Evolutionary conservation across 2,113 vertebrate species (phyloP), one percentile per base, ranked within the genome.

Genomic region (Cochlearius cochlearius): DNA sequence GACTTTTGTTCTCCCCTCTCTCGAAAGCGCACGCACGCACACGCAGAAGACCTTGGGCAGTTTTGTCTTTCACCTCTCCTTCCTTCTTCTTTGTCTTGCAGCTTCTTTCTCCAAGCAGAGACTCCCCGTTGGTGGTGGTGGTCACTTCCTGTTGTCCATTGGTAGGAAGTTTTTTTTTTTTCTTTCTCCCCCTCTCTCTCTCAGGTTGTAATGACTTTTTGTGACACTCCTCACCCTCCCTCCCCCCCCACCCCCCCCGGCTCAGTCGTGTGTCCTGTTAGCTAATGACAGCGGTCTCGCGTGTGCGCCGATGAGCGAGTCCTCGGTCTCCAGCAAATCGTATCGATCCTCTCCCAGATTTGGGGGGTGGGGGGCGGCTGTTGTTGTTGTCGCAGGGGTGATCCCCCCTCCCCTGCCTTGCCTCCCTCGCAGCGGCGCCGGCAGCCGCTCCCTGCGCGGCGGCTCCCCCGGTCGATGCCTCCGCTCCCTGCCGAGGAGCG

Each of bases 91-190:
- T 98, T 98, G 97, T 98, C 96, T 97, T 92, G 83, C 96, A 94
- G 97, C 96, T 90, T 92, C 88, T 93, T 90, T 88, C 96, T 96
- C 94, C 95, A 53, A 80, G 91, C 92, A 96, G 67, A 95, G 91
- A 84, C 93, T 95, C 92, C 95, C 95, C 80, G 95, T 71, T 90
- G 95, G 67, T 90, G 94, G 78, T 86, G 93, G 92, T 92, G 95
- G 95, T 94, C 95, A 96, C 97, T 97, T 97, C 97, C 97, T 97
- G 96, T 96, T 94, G 96, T 96, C 97, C 93, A 88, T 94, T 73
- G 93, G 92, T 97, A 93, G 98, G 97, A 97, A 97, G 96, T 96
- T 95, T 94, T 62, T 90, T 94, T 94, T 92, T 80, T 72, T 15
- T n/a, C 66, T 80, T 84, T 77, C 49, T 72, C 63, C 12, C 63